Base-by-base conservation (phyloP, 2,888 invertebrate genomes). In the Panzeria rudis region DNA sequence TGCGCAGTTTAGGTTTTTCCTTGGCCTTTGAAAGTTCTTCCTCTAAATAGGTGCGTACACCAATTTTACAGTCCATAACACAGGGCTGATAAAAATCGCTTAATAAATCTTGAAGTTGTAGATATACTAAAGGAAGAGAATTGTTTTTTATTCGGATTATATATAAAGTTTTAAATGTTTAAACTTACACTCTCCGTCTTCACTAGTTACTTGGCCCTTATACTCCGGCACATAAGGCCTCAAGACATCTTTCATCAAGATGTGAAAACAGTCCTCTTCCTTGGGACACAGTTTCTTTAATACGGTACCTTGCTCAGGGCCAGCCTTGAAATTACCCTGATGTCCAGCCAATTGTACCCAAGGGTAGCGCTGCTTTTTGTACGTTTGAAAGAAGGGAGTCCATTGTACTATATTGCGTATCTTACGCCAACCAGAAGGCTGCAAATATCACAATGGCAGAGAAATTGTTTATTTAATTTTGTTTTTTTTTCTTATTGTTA, bases 41-140 rank as follows among this genome's bases (percentile, higher is more conserved):
- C 92, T 98, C 98, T 84, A 98, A 88, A 92, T 98, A 99, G 0
- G 98, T 98, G 89, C 98, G 94, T 38, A 98, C 97, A 41, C 98
- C 98, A 88, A 98, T 96, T 93, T 98, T 98, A 93, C 98, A 97
- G 93, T 98, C 98, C 98, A 98, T 98, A 3, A 98, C 98, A 91
- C 97, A 98, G 0, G 98, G 98, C 84, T 97, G 95, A 88, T 96
- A 95, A 92, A 98, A 98, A 91, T 97, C 97, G 86, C 97, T 97
- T 79, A 98, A 93, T 71, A 98, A 94, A 93, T 98, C 98, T 94
- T 98, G 97, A 73, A 98, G 94, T 93, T 98, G 97, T 83, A 98
- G 94, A 92, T 97, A 98, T 86, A 95, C 93, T 91, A 6, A 7
- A 54, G 11, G 17, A 71, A 50, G 11, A 38, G 1, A 20, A 23